Evolutionary conservation across 1,140 invertebrate genomes (phyloP), one percentile per base, ranked within the genome.

Genomic region (Drosophila asahinai): DNA sequence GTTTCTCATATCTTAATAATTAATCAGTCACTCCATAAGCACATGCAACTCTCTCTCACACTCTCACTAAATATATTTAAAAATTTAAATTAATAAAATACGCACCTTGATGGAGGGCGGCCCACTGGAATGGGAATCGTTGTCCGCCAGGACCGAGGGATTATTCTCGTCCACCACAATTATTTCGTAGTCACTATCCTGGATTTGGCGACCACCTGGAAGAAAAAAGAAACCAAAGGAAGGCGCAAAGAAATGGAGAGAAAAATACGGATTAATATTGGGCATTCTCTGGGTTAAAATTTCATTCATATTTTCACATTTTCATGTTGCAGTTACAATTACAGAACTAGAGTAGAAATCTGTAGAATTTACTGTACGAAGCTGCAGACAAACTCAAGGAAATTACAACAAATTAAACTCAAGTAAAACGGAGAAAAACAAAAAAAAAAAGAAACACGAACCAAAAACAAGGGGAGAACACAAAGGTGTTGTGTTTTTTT

Each of bases 101-200:
- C 93, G 95, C 95, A 97, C 97, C 96, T 97, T 97, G 33, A 97
- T 96, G 1, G 97, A 97, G 1, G 97, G 96, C 40, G 96, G 95
- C 14, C 95, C 95, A 68, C 94, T 95, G 14, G 95, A 95, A 60
- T 95, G 94, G 9, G 96, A 95, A 83, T 97, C 96, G 81, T 97
- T 95, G 84, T 97, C 96, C 12, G 96, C 95, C 68, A 96, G 87
- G 66, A 97, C 96, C 2, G 97, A 96, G 2, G 97, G 97, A 94
- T 97, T 97, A 83, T 97, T 97, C 93, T 98, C 97, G 91, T 97
- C 97, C 65, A 98, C 97, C 49, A 97, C 97, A 82, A 98, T 98
- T 63, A 98, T 97, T 81, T 97, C 97, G 91, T 97, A 97, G 86
- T 97, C 97, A 86, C 97, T 96, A 77, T 97, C 96, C 70, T 96